phyloP scores from a whole-genome alignment of 2,113 vertebrate species.

The Chamaetylas fuelleborni region DNA sequence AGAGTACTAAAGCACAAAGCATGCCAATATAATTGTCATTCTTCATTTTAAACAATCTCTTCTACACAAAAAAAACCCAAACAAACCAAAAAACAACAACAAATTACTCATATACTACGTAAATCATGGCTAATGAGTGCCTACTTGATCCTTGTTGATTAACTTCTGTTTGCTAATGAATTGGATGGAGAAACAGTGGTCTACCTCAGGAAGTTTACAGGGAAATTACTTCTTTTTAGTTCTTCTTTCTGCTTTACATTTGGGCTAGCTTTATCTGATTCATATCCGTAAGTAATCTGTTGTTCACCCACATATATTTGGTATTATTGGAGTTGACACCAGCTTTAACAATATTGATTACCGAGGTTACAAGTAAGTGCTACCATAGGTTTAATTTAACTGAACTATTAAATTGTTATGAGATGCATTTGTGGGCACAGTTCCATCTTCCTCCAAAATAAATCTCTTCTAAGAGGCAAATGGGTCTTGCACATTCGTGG shows the following conservation, averaged over 20 bases:
- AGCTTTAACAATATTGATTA: conserved; percentile 62
- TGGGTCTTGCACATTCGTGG: conserved; percentile 1
- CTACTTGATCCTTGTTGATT: not conserved
- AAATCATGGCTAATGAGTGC: conserved; percentile 47
- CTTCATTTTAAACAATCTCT: conserved; percentile 13
- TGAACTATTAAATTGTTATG: conserved; percentile 64
- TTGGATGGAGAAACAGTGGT: not conserved
- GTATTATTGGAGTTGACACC: conserved; percentile 37
- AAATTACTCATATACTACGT: not conserved
- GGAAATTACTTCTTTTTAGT: not conserved
- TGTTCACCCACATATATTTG: conserved; percentile 49
- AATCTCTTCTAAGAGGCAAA: conserved; percentile 55
- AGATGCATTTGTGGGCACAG: conserved; percentile 37
- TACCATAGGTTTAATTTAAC: conserved; percentile 63
- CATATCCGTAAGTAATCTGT: conserved; percentile 31
- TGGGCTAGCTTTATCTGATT: not conserved
- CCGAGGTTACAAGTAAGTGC: conserved; percentile 47
- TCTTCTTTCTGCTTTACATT: not conserved
- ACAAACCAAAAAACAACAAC: not conserved
- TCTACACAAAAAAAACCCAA: not conserved
- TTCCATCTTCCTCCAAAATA: conserved; percentile 56
- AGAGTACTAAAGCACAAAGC: not conserved
- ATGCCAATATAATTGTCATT: not conserved
- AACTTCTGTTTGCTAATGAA: not conserved
- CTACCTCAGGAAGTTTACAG: not conserved